Percentiles rank a stretch among this genome's conserved stretches.
phyloP scores from a whole-genome alignment of 2,797 vertebrate species.

The Synanceia verrucosa region DNA sequence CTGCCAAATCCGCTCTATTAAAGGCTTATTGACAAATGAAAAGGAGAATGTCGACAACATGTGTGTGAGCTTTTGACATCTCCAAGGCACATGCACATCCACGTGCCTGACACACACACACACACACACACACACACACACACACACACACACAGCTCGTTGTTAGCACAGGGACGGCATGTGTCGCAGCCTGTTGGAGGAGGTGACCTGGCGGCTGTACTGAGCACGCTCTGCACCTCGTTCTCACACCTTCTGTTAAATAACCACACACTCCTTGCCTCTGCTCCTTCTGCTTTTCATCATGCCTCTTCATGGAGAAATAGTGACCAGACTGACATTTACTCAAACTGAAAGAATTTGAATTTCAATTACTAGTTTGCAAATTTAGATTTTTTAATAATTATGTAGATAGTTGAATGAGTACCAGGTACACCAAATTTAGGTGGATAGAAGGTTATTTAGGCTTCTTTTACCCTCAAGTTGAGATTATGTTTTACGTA shows the following conservation, averaged over 20 bases:
- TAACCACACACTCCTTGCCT: not conserved
- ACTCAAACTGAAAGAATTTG: not conserved
- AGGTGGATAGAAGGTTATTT: too few species aligned
- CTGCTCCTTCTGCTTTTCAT: not conserved
- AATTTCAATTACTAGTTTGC: not conserved
- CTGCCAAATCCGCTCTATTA: not conserved
- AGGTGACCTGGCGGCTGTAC: not conserved
- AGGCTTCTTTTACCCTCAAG: too few species aligned
- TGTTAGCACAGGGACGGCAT: conserved; percentile 13
- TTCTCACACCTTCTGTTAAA: conserved; percentile 27
- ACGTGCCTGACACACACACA: conserved; percentile 30
- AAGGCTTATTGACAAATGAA: not conserved
- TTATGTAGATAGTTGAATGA: not conserved
- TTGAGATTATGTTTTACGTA: too few species aligned
- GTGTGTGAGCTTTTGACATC: not conserved
- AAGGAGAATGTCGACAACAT: not conserved
- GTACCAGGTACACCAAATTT: too few species aligned
- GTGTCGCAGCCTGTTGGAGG: conserved; percentile 32
- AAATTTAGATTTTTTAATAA: not conserved
- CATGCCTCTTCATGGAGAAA: not conserved
- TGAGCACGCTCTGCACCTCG: conserved; percentile 26
- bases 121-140: not conserved
- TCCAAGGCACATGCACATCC: conserved; percentile 26
- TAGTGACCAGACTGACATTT: not conserved
- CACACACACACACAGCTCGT: not conserved